Evolutionary conservation across 2,797 vertebrate species (phyloP).

Genomic region (Coreius guichenoti): DNA sequence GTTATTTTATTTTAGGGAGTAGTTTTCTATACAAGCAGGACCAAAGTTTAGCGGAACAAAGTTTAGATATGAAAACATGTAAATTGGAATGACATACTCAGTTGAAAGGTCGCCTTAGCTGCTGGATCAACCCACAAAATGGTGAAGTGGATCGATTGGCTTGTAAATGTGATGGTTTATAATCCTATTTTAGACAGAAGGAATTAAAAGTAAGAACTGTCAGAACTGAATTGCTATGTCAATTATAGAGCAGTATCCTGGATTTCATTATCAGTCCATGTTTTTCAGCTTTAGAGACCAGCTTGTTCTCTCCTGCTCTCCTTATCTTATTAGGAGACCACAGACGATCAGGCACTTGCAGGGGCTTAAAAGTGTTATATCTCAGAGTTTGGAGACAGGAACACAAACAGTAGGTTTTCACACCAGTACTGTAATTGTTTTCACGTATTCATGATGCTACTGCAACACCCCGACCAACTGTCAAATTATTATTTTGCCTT

Average conservation of each 20-base stretch:
- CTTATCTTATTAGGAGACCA: not conserved
- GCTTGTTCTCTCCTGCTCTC: not conserved
- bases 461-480: conserved; percentile 49
- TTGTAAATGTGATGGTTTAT: not conserved
- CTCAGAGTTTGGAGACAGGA: conserved; percentile 55
- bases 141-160: not conserved
- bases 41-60: conserved; percentile 69
- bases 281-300: not conserved
- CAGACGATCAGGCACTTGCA: conserved; percentile 5
- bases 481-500: conserved; percentile 45
- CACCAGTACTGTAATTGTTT: conserved; percentile 59
- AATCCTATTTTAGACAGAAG: not conserved
- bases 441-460: conserved; percentile 48
- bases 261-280: not conserved
- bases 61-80: conserved; percentile 17
- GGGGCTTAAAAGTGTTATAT: conserved; percentile 42
- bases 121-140: conserved; percentile 11
- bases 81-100: not conserved
- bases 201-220: not conserved
- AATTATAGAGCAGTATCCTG: not conserved
- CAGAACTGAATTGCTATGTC: conserved; percentile 3
- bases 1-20: conserved; percentile 54
- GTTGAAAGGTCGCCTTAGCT: not conserved
- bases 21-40: conserved; percentile 67
- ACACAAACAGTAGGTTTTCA: conserved; percentile 19